phyloP scores from a whole-genome alignment of 2,797 vertebrate genomes.

The Alcedo atthis region DNA sequence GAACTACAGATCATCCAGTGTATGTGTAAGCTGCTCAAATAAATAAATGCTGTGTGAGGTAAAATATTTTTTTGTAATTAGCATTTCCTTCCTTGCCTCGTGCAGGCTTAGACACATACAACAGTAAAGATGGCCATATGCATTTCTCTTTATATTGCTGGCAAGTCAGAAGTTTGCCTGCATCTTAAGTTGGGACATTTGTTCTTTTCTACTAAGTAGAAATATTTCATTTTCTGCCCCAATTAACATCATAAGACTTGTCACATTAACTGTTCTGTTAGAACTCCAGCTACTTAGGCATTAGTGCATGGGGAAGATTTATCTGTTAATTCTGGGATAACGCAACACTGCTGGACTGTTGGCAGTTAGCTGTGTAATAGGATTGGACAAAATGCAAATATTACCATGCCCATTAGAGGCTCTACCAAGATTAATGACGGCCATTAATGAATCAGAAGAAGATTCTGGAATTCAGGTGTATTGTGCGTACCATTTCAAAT shows the following conservation, averaged over 20 bases:
- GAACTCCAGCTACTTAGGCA: constrained; percentile 58
- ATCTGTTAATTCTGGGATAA: constrained; percentile 69
- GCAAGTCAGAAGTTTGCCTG: constrained; percentile 8
- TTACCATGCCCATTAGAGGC: neutral
- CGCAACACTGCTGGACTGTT: neutral
- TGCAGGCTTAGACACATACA: neutral
- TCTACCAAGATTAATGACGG: constrained; percentile 34
- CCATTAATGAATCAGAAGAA: neutral
- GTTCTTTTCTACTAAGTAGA: constrained; percentile 58
- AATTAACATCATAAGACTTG: constrained; percentile 68
- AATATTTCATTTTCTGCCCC: constrained; percentile 69
- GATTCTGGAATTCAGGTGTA: constrained; percentile 27
- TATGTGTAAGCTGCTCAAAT: neutral
- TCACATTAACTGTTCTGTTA: constrained; percentile 56
- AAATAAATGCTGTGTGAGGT: neutral
- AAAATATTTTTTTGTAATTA: neutral
- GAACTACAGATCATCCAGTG: neutral
- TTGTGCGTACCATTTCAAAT: neutral
- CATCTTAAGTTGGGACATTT: constrained; percentile 25
- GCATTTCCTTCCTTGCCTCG: neutral
- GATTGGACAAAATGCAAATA: constrained; percentile 55
- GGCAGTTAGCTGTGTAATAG: constrained; percentile 58
- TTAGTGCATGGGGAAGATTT: constrained; percentile 53
- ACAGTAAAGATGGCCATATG: neutral
- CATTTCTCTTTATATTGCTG: neutral